Evolutionary conservation across 2,888 invertebrate species (phyloP), one percentile per base, ranked within the genome.

Genomic region (Mimachlamys varia): DNA sequence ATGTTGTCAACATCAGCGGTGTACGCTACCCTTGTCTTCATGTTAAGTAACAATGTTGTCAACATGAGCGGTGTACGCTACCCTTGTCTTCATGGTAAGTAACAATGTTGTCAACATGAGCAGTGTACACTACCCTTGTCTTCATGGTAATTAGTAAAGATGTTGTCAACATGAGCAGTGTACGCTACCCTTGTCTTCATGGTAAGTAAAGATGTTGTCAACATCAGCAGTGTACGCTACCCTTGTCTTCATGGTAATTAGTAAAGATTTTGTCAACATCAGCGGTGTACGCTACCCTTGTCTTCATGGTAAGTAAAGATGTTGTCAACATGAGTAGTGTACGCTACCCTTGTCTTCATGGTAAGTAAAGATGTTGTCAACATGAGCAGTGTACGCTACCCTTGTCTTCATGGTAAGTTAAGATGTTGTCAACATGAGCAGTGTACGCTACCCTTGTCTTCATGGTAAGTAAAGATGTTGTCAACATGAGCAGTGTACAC

Each of bases 331-430:
- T n/a, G 62, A 58, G 38, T 49, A 22, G 87, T 87, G 33, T 49
- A 90, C 27, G 87, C 91, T 37, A 33, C 90, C 0, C 88, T 89
- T 89, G 90, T 90, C 3, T 53, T 91, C 62, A 91, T 91, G 91
- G n/a, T n/a, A n/a, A n/a, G n/a, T n/a, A n/a, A n/a, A n/a, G n/a
- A n/a, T n/a, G n/a, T n/a, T n/a, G 62, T 62, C 55, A 27, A 89
- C 33, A 55, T n/a, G 62, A 58, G 38, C 58, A 22, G 87, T 87
- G 33, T 49, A 90, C 27, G 87, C 91, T 37, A 33, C 90, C 0
- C 88, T 89, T 89, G 90, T 90, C 3, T 53, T 91, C 62, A 91
- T 91, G 91, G n/a, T n/a, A n/a, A n/a, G n/a, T n/a, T n/a, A n/a
- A n/a, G n/a, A n/a, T n/a, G n/a, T n/a, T n/a, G 62, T 62, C 55